phyloP scores from a whole-genome alignment of 2,888 invertebrate species.

The Auanema sp. region DNA sequence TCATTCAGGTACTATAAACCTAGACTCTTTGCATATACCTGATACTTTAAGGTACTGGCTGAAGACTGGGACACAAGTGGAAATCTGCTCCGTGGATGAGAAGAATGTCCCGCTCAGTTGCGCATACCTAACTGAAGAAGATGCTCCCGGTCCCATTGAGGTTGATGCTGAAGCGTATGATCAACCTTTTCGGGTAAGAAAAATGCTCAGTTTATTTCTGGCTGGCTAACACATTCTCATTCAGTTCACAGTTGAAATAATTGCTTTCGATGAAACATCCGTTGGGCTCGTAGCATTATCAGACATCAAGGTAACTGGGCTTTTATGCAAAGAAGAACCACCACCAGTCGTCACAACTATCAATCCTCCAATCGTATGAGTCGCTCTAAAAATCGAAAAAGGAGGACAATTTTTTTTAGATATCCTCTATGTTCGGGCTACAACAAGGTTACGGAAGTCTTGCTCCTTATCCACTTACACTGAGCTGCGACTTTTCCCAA shows the following conservation, averaged over 20 bases:
- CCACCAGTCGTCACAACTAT: conserved; percentile 47
- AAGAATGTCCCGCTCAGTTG: conserved; percentile 55
- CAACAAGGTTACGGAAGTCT: conserved; percentile 44
- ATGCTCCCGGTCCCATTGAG: conserved; percentile 52
- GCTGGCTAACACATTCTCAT: conserved; percentile 7
- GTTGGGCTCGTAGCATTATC: conserved; percentile 51
- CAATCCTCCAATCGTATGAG: conserved; percentile 35
- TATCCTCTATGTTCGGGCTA: conserved; percentile 37
- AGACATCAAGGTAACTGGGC: conserved; percentile 35
- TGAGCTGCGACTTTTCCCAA: conserved; percentile 57
- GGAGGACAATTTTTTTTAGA: conserved; percentile 17
- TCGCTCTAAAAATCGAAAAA: not conserved
- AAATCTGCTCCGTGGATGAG: conserved; percentile 58
- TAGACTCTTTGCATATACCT: no score
- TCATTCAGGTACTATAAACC: conserved; percentile 42
- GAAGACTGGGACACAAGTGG: conserved; percentile 59
- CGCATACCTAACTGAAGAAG: conserved; percentile 57
- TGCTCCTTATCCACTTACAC: conserved; percentile 35
- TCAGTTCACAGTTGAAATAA: conserved; percentile 58
- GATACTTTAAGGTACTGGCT: conserved; percentile 57
- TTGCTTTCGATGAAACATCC: conserved; percentile 52
- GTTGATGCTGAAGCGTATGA: conserved; percentile 58
- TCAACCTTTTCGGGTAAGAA: conserved; percentile 52
- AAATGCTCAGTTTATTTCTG: not conserved
- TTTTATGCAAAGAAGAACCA: conserved; percentile 46